Evolutionary conservation across 2,888 invertebrate genomes (phyloP).

Genomic region (Pollenia labialis): DNA sequence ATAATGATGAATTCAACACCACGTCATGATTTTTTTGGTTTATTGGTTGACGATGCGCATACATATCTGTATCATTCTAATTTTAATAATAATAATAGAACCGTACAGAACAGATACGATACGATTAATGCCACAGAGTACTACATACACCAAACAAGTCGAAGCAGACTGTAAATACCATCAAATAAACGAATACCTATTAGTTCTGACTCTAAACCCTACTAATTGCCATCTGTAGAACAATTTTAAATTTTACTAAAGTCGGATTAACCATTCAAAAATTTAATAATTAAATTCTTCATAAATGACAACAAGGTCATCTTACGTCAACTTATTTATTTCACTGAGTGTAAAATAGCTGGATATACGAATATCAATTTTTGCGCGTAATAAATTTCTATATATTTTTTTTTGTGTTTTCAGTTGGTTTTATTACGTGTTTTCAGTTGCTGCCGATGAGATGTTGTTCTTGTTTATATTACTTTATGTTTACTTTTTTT

Average conservation of each 20-base stretch:
- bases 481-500: background rate
- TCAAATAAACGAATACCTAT: too few species aligned
- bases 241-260: too few species aligned
- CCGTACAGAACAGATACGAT: background rate
- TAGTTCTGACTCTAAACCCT: too few species aligned
- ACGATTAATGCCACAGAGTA: background rate
- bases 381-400: constrained; percentile 10
- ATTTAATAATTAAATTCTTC: too few species aligned
- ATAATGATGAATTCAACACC: constrained; percentile 16
- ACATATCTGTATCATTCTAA: constrained; percentile 35
- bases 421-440: background rate
- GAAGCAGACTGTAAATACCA: too few species aligned
- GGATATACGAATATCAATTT: background rate
- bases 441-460: background rate
- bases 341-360: background rate
- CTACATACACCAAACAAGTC: background rate
- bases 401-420: background rate
- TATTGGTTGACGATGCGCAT: background rate
- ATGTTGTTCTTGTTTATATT: background rate
- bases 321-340: background rate
- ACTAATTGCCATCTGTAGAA: too few species aligned
- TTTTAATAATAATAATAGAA: constrained; percentile 33
- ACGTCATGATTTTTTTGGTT: constrained; percentile 22
- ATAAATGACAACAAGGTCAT: too few species aligned
- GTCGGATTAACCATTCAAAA: too few species aligned